Percentiles rank a stretch among this genome's conserved stretches.
phyloP scores from a whole-genome alignment of 2,888 invertebrate genomes.

The Liposcelis brunnea region DNA sequence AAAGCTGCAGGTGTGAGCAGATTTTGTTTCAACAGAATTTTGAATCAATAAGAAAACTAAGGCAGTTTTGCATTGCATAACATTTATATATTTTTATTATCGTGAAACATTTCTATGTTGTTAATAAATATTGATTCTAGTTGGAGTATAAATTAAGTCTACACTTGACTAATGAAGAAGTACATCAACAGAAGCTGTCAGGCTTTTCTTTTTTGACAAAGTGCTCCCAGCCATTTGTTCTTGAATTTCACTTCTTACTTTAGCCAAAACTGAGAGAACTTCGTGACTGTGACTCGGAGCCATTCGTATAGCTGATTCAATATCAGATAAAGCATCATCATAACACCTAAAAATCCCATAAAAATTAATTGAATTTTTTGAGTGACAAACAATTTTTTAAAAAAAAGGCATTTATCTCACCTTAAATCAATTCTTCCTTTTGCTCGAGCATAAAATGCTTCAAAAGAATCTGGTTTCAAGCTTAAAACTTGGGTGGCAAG shows the following conservation, averaged over 20 bases:
- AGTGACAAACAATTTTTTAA: neutral
- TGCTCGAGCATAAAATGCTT: constrained; percentile 81
- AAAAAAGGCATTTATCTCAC: constrained; percentile 21
- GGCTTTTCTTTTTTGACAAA: neutral
- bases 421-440: constrained; percentile 67
- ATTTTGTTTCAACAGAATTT: no score
- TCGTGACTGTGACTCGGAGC: constrained; percentile 56
- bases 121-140: no score
- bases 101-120: no score
- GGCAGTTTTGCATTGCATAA: no score
- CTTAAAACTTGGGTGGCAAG: constrained; percentile 72
- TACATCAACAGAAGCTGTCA: constrained; percentile 5
- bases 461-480: constrained; percentile 73
- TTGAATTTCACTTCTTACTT: constrained; percentile 53
- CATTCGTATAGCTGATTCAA: constrained; percentile 58
- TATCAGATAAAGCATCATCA: constrained; percentile 60
- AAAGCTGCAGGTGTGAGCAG: no score
- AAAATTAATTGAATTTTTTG: neutral
- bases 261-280: constrained; percentile 52
- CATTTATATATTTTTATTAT: no score
- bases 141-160: no score
- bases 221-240: constrained; percentile 13
- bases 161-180: neutral
- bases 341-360: constrained; percentile 31
- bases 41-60: no score